Conservation (phyloP, 1,140 invertebrate species). For the Euura lappo region DNA sequence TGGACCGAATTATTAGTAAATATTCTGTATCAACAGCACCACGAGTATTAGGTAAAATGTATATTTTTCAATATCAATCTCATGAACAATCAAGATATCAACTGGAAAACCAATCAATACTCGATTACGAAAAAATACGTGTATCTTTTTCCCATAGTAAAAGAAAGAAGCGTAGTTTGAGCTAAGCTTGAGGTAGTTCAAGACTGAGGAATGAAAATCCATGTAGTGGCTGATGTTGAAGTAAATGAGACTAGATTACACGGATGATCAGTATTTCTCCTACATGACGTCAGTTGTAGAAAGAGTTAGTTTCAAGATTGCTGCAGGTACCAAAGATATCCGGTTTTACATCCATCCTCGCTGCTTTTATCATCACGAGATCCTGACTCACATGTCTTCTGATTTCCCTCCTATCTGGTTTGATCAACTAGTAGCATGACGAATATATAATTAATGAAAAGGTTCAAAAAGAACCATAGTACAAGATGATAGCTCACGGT, state of each 20-base stretch:
- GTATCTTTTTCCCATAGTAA: too few species aligned
- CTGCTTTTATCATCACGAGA: background rate
- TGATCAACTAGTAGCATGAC: background rate
- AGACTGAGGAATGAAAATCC: too few species aligned
- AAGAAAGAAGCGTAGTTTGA: too few species aligned
- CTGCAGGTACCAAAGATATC: background rate
- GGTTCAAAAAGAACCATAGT: background rate
- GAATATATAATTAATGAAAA: background rate
- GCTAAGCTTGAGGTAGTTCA: too few species aligned
- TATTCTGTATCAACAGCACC: constrained; percentile 20
- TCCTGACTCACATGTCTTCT: background rate
- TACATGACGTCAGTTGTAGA: background rate
- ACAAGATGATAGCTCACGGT: background rate
- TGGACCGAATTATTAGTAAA: constrained; percentile 28
- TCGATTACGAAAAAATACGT: too few species aligned
- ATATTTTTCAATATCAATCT: too few species aligned
- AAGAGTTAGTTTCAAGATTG: background rate
- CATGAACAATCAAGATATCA: too few species aligned
- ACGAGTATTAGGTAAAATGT: background rate
- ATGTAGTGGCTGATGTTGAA: too few species aligned
- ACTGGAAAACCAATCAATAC: too few species aligned
- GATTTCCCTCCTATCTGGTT: background rate
- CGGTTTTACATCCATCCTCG: background rate
- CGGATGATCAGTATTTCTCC: background rate
- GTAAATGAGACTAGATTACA: too few species aligned